A percentile compares a stretch with the other conserved stretches of the same genome.
Evolutionary conservation across 2,797 vertebrate genomes (phyloP).

Genomic region (Lophotriccus pileatus): DNA sequence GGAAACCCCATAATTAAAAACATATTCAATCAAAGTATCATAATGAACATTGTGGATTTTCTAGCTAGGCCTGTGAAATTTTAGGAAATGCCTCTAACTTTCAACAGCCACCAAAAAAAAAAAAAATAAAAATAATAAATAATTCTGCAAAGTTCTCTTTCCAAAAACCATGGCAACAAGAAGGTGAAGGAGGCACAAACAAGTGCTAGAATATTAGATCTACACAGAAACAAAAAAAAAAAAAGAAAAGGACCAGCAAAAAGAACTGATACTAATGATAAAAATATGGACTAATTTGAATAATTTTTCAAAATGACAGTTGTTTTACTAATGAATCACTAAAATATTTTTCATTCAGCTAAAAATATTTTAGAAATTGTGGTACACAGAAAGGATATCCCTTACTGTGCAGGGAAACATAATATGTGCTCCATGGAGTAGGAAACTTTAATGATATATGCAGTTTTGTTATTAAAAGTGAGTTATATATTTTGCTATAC

Average conservation of each 20-base stretch:
- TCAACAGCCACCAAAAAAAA: not conserved
- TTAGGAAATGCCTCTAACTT: not conserved
- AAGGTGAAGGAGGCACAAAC: not conserved
- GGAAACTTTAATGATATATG: slow-evolving; percentile 82
- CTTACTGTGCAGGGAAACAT: slow-evolving; percentile 79
- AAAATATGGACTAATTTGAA: slow-evolving; percentile 65
- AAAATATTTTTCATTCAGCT: slow-evolving; percentile 76
- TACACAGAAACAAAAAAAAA: not conserved
- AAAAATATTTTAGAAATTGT: slow-evolving; percentile 78
- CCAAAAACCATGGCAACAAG: not conserved
- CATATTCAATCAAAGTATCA: not conserved
- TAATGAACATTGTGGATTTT: not conserved
- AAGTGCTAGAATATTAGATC: not conserved
- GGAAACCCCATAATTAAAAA: not conserved
- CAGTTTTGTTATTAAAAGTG: slow-evolving; percentile 82
- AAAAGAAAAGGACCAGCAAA: not conserved
- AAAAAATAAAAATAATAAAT: not conserved
- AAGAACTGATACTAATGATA: slow-evolving; percentile 33
- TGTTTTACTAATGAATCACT: slow-evolving; percentile 72
- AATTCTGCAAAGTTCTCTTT: not conserved
- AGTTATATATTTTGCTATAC: slow-evolving; percentile 83
- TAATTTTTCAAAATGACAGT: slow-evolving; percentile 67
- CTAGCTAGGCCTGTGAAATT: not conserved
- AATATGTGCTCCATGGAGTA: slow-evolving; percentile 71
- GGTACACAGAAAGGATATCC: slow-evolving; percentile 74